A percentile compares a stretch with the other conserved stretches of the same genome.
phyloP scores from a whole-genome alignment of 2,888 invertebrate genomes.

The Polia nebulosa region DNA sequence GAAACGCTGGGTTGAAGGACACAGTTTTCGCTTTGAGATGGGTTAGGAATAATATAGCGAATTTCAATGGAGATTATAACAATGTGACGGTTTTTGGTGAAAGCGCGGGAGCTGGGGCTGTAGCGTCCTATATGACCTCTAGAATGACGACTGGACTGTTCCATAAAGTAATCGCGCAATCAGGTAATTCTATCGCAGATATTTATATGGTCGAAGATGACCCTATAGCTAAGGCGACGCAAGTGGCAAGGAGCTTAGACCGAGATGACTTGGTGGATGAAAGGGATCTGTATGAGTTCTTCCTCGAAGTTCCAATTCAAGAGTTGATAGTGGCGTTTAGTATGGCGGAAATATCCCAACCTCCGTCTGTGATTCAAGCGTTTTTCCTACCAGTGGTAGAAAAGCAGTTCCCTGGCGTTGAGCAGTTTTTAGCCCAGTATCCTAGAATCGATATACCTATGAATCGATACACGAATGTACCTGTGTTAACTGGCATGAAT shows the following conservation, averaged over 20 bases:
- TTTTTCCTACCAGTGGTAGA: conserved; percentile 82
- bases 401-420: conserved; percentile 75
- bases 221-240: conserved; percentile 75
- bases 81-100: conserved; percentile 84
- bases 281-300: conserved; percentile 73
- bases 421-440: conserved; percentile 76
- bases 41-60: conserved; percentile 80
- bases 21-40: conserved; percentile 81
- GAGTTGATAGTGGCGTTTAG: conserved; percentile 78
- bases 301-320: conserved; percentile 73
- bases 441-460: conserved; percentile 73
- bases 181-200: conserved; percentile 80
- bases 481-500: conserved; percentile 74
- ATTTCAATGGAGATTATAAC: conserved; percentile 80
- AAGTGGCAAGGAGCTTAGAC: conserved; percentile 75
- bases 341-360: conserved; percentile 73
- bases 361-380: conserved; percentile 70
- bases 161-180: conserved; percentile 80
- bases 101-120: conserved; percentile 81
- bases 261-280: conserved; percentile 68
- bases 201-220: conserved; percentile 79
- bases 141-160: conserved; percentile 79
- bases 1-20: conserved; percentile 85
- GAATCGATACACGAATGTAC: conserved; percentile 76
- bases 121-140: conserved; percentile 75